Percentiles rank a stretch among this genome's conserved stretches.
Conservation (phyloP, 2,888 invertebrate genomes). For the Teleiodes luculella region DNA sequence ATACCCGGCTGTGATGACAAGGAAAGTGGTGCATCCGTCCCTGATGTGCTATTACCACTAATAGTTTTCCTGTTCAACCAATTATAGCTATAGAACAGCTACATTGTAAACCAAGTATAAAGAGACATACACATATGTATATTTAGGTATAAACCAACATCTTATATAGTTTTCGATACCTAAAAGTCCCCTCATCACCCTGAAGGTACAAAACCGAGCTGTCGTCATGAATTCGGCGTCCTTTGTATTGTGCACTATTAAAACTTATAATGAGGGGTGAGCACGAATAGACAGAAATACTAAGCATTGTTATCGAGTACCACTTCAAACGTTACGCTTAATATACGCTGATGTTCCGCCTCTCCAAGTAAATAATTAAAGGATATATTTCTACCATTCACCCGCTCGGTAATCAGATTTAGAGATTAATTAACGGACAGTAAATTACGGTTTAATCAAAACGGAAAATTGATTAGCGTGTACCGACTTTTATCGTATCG, state of each 20-base stretch:
- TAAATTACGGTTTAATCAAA: neutral
- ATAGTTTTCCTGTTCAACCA: neutral
- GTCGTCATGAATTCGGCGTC: constrained; percentile 35
- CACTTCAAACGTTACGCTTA: constrained; percentile 34
- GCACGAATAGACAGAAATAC: constrained; percentile 35
- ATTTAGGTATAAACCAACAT: too few species aligned
- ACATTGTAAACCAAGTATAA: too few species aligned
- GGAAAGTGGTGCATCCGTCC: constrained; percentile 1
- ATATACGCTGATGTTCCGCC: neutral
- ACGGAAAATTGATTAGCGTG: constrained; percentile 2
- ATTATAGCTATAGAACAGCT: neutral
- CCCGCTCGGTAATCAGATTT: neutral
- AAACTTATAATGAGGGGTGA: constrained; percentile 70
- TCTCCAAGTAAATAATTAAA: neutral
- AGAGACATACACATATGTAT: too few species aligned
- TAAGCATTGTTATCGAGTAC: constrained; percentile 41
- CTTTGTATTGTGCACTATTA: constrained; percentile 63
- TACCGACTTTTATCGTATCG: constrained; percentile 3
- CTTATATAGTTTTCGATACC: neutral
- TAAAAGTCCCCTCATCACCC: neutral
- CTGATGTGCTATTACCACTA: neutral
- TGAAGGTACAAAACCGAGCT: neutral
- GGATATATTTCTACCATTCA: neutral
- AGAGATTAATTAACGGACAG: constrained; percentile 2
- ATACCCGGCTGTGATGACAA: neutral